These are phyloP conservation scores for Synanceia verrucosa DNA, from an alignment of 2,797 vertebrate genomes.

Conservation along the genomic window DNA sequence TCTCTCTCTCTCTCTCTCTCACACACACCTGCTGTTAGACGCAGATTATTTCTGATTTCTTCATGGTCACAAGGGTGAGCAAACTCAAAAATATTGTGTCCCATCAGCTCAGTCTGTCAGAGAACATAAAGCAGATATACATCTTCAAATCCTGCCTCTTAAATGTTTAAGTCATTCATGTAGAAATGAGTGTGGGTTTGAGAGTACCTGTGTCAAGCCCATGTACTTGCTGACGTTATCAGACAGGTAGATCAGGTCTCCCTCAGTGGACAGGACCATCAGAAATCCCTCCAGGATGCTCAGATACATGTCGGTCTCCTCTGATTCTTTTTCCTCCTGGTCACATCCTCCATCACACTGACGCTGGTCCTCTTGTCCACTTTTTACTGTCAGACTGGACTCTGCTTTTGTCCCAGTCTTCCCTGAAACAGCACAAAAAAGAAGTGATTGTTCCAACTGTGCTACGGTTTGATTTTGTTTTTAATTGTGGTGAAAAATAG, in stretches of 20 bases:
- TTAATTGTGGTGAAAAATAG: not conserved
- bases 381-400: not conserved
- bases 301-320: slow-evolving; percentile 89
- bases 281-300: slow-evolving; percentile 94
- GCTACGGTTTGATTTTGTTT: not conserved
- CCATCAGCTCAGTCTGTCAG: slow-evolving; percentile 93
- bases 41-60: slow-evolving; percentile 85
- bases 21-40: slow-evolving; percentile 61
- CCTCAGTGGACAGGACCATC: slow-evolving; percentile 93
- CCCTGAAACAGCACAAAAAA: slow-evolving; percentile 7
- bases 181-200: not conserved
- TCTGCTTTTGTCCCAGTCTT: not conserved
- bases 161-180: not conserved
- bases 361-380: not conserved
- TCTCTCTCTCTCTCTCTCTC: not conserved
- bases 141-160: not conserved
- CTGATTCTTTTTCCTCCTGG: not conserved
- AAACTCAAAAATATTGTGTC: slow-evolving; percentile 96
- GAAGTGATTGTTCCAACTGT: not conserved
- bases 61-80: slow-evolving; percentile 96
- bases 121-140: not conserved
- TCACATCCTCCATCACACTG: not conserved
- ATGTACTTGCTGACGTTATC: slow-evolving; percentile 96
- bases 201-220: slow-evolving; percentile 91
- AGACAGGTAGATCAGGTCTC: slow-evolving; percentile 95